Conservation (phyloP, 92 coral and sea anemone genomes). For the Palythoa heliodiscus region DNA sequence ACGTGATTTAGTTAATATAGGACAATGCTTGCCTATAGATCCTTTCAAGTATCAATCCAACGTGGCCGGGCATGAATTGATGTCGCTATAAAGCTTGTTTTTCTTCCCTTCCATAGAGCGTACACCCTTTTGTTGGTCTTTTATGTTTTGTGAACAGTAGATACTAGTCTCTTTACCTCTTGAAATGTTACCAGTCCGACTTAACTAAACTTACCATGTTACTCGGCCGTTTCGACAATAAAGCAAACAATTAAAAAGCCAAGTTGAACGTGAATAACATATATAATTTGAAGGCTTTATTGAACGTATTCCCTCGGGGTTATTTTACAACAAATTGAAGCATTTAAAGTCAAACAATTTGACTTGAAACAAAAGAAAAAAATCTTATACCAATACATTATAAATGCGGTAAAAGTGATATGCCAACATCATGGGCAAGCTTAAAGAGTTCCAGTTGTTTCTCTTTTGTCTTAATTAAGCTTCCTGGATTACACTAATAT, state of each 20-base stretch:
- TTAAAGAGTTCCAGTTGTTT: background rate
- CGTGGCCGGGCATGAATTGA: background rate
- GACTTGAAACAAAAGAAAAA: constrained; percentile 8
- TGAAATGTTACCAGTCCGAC: background rate
- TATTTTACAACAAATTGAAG: background rate
- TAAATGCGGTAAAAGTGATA: constrained; percentile 1
- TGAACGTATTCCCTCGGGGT: background rate
- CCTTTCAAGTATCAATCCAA: background rate
- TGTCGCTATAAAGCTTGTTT: background rate
- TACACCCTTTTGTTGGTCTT: background rate
- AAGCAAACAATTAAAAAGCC: background rate
- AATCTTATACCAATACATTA: background rate
- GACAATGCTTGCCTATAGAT: background rate
- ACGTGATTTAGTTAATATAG: background rate
- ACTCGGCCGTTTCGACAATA: background rate
- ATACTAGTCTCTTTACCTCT: background rate
- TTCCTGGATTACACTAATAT: no score
- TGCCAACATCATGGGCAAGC: background rate
- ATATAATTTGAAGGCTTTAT: background rate
- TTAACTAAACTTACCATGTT: background rate
- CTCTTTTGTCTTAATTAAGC: background rate
- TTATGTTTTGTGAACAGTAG: background rate
- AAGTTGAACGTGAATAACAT: background rate
- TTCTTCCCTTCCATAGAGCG: background rate
- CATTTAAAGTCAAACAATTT: background rate